phyloP scores from a whole-genome alignment of 2,797 vertebrate genomes.

The Threskiornis aethiopicus region DNA sequence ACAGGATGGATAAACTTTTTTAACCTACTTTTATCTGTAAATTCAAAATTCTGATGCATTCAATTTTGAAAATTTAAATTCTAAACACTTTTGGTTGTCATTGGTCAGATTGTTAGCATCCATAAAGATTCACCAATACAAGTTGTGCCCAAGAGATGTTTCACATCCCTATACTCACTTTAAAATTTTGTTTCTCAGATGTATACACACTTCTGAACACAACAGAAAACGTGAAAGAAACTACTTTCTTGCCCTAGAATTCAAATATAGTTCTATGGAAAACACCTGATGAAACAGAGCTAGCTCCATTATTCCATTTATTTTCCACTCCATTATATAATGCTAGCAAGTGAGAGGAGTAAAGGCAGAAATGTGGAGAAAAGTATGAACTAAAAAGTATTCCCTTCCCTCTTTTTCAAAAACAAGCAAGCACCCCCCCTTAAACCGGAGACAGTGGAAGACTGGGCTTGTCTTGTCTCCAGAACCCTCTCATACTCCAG shows the following conservation, averaged over 20 bases:
- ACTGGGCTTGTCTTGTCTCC: background rate
- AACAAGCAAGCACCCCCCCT: background rate
- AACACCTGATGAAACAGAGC: background rate
- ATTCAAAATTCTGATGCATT: background rate
- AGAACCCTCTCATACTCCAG: background rate
- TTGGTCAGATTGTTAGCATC: background rate
- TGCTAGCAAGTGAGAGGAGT: background rate
- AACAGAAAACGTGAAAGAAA: background rate
- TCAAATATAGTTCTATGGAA: background rate
- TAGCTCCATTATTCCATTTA: background rate
- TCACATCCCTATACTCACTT: background rate
- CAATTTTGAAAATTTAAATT: background rate
- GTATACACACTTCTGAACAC: background rate
- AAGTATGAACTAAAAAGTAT: background rate
- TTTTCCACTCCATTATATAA: background rate
- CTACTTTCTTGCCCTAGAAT: background rate
- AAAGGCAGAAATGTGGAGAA: background rate
- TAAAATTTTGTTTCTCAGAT: background rate
- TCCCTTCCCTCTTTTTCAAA: background rate
- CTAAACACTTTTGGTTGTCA: accelerated
- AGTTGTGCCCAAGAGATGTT: background rate
- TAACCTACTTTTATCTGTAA: background rate
- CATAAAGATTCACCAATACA: background rate
- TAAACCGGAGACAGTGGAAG: background rate
- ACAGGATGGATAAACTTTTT: background rate